phyloP scores from a whole-genome alignment of 1,140 invertebrate genomes.

The Drosophila sproati region DNA sequence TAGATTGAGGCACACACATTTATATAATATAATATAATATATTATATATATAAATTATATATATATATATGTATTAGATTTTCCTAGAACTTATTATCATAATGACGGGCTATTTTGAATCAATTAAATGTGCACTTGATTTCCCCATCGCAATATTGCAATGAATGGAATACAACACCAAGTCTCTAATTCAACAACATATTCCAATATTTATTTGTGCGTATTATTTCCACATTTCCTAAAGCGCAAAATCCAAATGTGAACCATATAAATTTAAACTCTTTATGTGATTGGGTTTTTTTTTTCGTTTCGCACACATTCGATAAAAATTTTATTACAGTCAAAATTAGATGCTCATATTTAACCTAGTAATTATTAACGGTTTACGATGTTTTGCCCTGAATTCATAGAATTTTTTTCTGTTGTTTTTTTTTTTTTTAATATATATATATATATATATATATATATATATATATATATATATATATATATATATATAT shows the following conservation, averaged over 20 bases:
- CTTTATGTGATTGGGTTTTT: slow-evolving; percentile 29
- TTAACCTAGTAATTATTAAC: slow-evolving; percentile 71
- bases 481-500: too few relatives aligned
- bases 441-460: too few relatives aligned
- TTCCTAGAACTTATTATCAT: too few relatives aligned
- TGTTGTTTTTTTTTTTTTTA: too few relatives aligned
- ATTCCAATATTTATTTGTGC: slow-evolving; percentile 3
- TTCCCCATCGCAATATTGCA: too few relatives aligned
- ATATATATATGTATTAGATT: too few relatives aligned
- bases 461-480: too few relatives aligned
- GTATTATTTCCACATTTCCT: slow-evolving; percentile 1
- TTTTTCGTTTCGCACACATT: slow-evolving; percentile 56
- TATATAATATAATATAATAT: too few relatives aligned
- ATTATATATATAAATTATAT: too few relatives aligned
- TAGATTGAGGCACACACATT: too few relatives aligned
- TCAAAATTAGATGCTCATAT: slow-evolving; percentile 47
- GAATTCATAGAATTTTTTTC: slow-evolving; percentile 22
- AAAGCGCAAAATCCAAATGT: slow-evolving; percentile 16
- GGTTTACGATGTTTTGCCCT: slow-evolving; percentile 38
- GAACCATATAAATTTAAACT: slow-evolving; percentile 19
- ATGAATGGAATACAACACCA: neutral
- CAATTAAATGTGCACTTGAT: too few relatives aligned
- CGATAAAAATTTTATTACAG: slow-evolving; percentile 66
- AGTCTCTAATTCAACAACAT: neutral
- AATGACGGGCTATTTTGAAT: too few relatives aligned